Conservation (phyloP, 2,113 vertebrate genomes). For the Prunella himalayana region DNA sequence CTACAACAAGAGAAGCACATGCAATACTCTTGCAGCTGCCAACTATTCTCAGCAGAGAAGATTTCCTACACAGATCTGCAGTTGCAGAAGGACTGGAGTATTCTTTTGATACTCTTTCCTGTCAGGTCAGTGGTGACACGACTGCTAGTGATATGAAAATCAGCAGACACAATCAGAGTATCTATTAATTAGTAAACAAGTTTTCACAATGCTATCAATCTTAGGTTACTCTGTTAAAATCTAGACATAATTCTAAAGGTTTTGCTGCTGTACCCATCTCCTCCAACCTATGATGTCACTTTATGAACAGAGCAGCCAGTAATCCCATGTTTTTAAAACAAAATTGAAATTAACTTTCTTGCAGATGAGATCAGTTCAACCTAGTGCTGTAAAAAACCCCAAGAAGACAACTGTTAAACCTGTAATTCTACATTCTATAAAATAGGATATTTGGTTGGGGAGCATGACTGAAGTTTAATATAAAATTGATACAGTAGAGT, state of each 20-base stretch:
- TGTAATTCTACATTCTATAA: background rate
- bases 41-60: background rate
- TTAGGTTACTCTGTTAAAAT: background rate
- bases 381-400: background rate
- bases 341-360: background rate
- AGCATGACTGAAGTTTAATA: background rate
- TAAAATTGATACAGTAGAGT: background rate
- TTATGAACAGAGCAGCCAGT: background rate
- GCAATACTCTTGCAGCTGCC: background rate
- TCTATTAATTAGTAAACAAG: background rate
- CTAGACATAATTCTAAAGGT: background rate
- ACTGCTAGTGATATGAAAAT: background rate
- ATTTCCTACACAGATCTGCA: background rate
- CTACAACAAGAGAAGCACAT: background rate
- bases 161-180: background rate
- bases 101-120: background rate
- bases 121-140: background rate
- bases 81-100: background rate
- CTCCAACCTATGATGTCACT: background rate
- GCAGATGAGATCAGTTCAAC: background rate
- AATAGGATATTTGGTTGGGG: background rate
- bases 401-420: background rate
- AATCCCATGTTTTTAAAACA: background rate
- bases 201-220: background rate
- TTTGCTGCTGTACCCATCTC: background rate